phyloP scores from a whole-genome alignment of 2,888 invertebrate genomes.

The Liposcelis brunnea region DNA sequence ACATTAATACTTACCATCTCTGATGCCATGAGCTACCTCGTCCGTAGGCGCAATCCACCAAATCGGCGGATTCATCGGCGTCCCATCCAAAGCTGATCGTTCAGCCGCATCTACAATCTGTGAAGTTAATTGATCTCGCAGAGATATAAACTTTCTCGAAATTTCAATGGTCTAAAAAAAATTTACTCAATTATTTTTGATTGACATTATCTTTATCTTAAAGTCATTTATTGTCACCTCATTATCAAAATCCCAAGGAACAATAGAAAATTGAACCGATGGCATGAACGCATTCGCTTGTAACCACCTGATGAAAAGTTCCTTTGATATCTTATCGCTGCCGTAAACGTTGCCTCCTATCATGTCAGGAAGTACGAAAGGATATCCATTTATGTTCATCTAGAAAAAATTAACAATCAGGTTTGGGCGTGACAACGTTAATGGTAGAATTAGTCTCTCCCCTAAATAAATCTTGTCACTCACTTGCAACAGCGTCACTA shows the following conservation, averaged over 20 bases:
- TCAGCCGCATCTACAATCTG: slow-evolving; percentile 44
- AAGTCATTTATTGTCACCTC: too few species aligned
- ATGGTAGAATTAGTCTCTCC: neutral
- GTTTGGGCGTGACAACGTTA: neutral
- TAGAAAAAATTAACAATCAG: slow-evolving; percentile 1
- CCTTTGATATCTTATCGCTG: slow-evolving; percentile 37
- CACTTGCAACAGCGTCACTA: slow-evolving; percentile 48
- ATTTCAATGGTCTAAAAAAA: slow-evolving; percentile 37
- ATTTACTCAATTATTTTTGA: too few species aligned
- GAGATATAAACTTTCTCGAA: slow-evolving; percentile 40
- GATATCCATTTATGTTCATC: slow-evolving; percentile 44
- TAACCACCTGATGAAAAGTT: slow-evolving; percentile 60
- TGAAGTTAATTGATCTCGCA: slow-evolving; percentile 41
- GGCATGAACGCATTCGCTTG: slow-evolving; percentile 64
- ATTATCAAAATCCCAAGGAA: slow-evolving; percentile 60
- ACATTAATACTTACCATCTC: slow-evolving; percentile 24
- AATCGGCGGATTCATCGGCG: slow-evolving; percentile 61
- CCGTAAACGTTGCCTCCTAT: slow-evolving; percentile 49
- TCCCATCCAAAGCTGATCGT: slow-evolving; percentile 38
- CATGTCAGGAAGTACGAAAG: slow-evolving; percentile 64
- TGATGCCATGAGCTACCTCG: slow-evolving; percentile 32
- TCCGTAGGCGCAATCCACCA: slow-evolving; percentile 71
- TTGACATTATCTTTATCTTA: neutral
- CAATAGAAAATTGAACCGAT: slow-evolving; percentile 57
- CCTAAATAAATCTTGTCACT: neutral